These are phyloP conservation scores for Platycnemis pennipes DNA, from an alignment of 2,888 invertebrate species.

Conservation along the genomic window DNA sequence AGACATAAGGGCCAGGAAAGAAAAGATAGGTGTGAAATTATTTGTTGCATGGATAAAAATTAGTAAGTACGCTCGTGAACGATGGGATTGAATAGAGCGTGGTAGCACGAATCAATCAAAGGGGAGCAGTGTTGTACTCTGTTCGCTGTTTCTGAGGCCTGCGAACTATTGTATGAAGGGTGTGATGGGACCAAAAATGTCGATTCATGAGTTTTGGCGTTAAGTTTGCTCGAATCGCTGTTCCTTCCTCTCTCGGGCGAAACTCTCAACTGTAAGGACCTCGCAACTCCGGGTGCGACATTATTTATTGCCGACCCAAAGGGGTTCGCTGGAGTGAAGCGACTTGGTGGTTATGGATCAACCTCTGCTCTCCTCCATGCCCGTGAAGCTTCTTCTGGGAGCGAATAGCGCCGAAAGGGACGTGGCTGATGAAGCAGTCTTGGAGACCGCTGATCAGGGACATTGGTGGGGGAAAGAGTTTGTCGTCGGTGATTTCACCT, in stretches of 20 bases:
- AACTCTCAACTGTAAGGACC: neutral
- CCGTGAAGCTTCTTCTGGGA: neutral
- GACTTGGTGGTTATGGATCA: constrained; percentile 24
- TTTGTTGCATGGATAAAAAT: too few relatives aligned
- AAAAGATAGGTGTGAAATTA: too few relatives aligned
- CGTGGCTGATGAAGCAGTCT: neutral
- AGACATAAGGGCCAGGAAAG: too few relatives aligned
- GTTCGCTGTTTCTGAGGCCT: too few relatives aligned
- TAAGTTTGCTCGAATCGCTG: neutral
- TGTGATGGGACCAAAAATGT: neutral
- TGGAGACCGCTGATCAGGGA: neutral
- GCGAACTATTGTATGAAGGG: too few relatives aligned
- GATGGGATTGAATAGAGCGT: too few relatives aligned
- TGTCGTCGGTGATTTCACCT: neutral
- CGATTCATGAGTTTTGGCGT: neutral
- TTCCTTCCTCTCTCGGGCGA: neutral
- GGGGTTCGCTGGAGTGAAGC: neutral
- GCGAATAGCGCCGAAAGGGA: neutral
- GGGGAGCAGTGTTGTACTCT: too few relatives aligned
- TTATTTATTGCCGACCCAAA: neutral
- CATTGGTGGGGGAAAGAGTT: neutral
- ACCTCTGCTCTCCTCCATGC: neutral
- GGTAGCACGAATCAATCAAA: too few relatives aligned
- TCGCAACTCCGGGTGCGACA: neutral
- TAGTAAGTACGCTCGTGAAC: too few relatives aligned